phyloP scores from a whole-genome alignment of 2,888 invertebrate species.

The Crossocerus cetratus region DNA sequence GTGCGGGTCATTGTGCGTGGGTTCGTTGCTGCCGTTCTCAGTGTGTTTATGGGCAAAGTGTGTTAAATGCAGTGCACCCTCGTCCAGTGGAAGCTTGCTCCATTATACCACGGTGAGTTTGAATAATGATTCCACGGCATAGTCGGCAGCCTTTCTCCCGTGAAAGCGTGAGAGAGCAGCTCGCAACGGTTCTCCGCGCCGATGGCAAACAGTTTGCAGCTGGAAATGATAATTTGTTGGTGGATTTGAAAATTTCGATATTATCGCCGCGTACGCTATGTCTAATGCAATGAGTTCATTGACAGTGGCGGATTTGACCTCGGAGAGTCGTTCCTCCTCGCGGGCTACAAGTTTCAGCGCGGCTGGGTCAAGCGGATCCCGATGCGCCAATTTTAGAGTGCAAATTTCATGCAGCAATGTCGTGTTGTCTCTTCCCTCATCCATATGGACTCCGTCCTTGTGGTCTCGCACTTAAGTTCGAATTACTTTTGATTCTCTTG shows the following conservation, averaged over 20 bases:
- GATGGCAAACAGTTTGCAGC: slow-evolving; percentile 9
- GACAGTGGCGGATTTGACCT: slow-evolving; percentile 50
- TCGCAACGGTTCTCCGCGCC: neutral
- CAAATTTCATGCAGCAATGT: slow-evolving; percentile 3
- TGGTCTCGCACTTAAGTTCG: neutral
- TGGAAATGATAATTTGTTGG: slow-evolving; percentile 23
- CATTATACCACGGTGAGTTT: slow-evolving; percentile 9
- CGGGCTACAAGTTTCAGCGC: slow-evolving; percentile 38
- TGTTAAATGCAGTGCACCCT: slow-evolving; percentile 3
- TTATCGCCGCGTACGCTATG: slow-evolving; percentile 5
- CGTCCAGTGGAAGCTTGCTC: neutral
- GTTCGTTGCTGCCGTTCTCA: neutral
- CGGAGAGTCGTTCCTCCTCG: slow-evolving; percentile 28
- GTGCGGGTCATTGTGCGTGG: neutral
- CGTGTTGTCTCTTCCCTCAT: neutral
- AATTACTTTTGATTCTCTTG: neutral
- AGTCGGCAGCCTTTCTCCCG: neutral
- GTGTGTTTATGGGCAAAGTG: slow-evolving; percentile 8
- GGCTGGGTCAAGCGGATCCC: slow-evolving; percentile 43
- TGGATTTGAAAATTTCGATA: slow-evolving; percentile 20
- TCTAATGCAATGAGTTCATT: slow-evolving; percentile 32
- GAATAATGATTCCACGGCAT: slow-evolving; percentile 1
- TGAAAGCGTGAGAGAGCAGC: neutral
- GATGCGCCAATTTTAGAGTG: slow-evolving; percentile 5
- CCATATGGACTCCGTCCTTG: neutral